Evolutionary conservation across 2,113 vertebrate species (phyloP), one percentile per base, ranked within the genome.

Genomic region (Bufo bufo): DNA sequence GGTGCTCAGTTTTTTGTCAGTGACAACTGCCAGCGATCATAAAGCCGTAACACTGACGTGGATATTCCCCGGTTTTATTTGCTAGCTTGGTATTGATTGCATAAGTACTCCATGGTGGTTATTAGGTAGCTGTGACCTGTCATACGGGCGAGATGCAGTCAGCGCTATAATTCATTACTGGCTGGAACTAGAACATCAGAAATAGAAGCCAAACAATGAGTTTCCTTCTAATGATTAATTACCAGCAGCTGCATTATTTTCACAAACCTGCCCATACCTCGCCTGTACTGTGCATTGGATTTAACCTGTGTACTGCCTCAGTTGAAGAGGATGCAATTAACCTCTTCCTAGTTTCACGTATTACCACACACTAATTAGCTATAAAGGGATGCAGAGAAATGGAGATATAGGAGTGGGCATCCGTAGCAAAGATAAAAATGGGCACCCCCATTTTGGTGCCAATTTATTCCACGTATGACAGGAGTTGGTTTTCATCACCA

Each of bases 171-270:
- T 94, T 96, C 95, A 96, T 95, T 96, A 95, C 94, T 91, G 92
- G 92, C 93, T 95, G 93, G 94, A 96, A 97, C 96, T 93, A 95
- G 95, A 96, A 93, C 94, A 95, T 96, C 94, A 94, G 94, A 95
- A 93, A 97, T 95, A 97, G 96, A 97, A 97, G 95, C 94, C 91
- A 94, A 96, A 96, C 96, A 97, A 95, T 95, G 94, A 93, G 94
- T 96, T 97, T 96, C 94, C 92, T 92, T 93, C 92, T 93, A 92
- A 93, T 95, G 95, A 97, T 96, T 97, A 96, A 97, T 97, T 94
- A 94, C 94, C 91, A 94, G 93, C 94, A 94, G 95, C 92, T 89
- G 91, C 94, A 94, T 96, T 96, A 96, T 97, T 97, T 83, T 94
- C 94, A 93, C 92, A 93, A 95, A 96, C 96, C 97, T 97, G 96